phyloP scores from a whole-genome alignment of 1,140 invertebrate genomes.

The Cecropterus lyciades region DNA sequence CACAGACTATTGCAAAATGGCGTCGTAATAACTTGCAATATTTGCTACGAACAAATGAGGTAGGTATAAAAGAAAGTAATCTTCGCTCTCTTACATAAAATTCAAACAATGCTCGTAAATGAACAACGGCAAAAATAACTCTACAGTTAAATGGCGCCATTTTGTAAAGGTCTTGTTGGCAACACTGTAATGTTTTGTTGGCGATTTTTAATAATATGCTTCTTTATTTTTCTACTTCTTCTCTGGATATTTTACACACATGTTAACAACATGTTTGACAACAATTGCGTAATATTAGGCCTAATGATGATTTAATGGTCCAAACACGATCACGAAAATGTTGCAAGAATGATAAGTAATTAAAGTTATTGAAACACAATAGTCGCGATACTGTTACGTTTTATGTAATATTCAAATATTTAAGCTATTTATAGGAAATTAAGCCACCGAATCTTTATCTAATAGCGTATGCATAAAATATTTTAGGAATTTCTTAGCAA shows the following conservation, averaged over 20 bases:
- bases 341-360: no score
- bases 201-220: neutral
- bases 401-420: no score
- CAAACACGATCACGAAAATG: no score
- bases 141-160: neutral
- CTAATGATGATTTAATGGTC: no score
- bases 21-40: neutral
- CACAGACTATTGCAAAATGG: no score
- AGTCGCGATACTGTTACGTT: no score
- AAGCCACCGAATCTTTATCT: no score
- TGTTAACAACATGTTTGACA: no score
- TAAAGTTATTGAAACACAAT: no score
- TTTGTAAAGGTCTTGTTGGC: neutral
- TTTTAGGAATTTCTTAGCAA: neutral
- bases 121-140: slow-evolving; percentile 6
- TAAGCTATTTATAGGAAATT: no score
- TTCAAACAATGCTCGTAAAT: slow-evolving; percentile 15
- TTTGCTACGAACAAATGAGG: slow-evolving; percentile 11
- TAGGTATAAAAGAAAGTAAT: slow-evolving; percentile 5
- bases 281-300: no score
- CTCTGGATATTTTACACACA: neutral
- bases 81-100: slow-evolving; percentile 9
- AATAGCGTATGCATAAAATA: neutral
- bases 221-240: neutral
- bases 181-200: neutral